Base-by-base conservation (phyloP, 2,797 vertebrate species). In the Clarias pachynema region DNA sequence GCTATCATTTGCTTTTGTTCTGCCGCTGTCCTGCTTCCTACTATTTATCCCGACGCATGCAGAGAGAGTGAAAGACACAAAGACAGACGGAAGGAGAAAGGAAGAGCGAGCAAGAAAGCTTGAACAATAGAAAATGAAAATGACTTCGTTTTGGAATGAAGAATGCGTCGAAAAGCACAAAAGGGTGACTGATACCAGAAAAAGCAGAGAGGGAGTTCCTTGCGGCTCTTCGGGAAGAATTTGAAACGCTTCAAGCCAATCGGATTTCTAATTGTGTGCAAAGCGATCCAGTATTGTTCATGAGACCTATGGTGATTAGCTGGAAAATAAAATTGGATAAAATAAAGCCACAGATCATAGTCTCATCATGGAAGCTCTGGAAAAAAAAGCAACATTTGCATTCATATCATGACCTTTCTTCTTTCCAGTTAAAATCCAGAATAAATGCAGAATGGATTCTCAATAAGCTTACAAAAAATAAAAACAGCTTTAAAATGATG, bases 1-100 rank as follows among this genome's bases (percentile, higher is more conserved):
- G 40, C 82, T 65, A 65, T 77, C 82, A 66, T 84, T 77, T 75
- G 59, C 72, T 66, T 75, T 84, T 65, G 60, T 65, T 84, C 49
- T 84, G 72, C 72, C 66, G 44, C 59, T 2, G 26, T 84, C 60
- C 65, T 63, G 60, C 72, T 3, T 65, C 72, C 37, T 74, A 73
- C 44, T 75, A 65, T 75, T 75, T 83, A 74, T 75, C 59, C 72
- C n/a, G 40, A 84, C 15, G 37, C 82, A 79, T 40, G 59, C 34
- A 40, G 34, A 10, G 59, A 26, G 59, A 26, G 59, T 63, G 34
- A 79, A 62, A 63, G 31, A 63, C 31, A 40, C 31, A 16, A 59
- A 79, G 77, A 77, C 9, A 14, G 53, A 24, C 18, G 20, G 73
- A 75, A 4, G n/a, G n/a, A 53, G 49, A 56, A 26, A 24, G 29